A percentile compares a stretch with the other conserved stretches of the same genome.
phyloP scores from a whole-genome alignment of 2,888 invertebrate genomes.

The Tigriopus californicus region DNA sequence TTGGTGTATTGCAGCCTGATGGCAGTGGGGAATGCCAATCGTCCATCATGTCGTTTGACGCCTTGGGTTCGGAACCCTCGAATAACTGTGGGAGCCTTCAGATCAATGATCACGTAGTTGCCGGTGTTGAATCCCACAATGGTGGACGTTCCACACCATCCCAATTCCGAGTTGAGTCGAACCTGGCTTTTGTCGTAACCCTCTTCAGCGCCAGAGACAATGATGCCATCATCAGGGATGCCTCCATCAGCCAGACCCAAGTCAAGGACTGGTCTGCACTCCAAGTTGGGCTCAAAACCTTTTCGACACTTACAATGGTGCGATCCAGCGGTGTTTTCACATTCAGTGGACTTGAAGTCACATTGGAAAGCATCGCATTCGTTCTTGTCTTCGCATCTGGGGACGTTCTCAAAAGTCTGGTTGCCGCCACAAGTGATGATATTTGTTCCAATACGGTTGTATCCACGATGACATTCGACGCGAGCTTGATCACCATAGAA shows the following conservation, averaged over 20 bases:
- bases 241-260: conserved; percentile 70
- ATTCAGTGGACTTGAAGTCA: conserved; percentile 72
- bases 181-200: conserved; percentile 53
- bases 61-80: conserved; percentile 80
- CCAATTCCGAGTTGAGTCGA: conserved; percentile 53
- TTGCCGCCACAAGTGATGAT: conserved; percentile 66
- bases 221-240: conserved; percentile 71
- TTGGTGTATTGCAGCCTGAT: conserved; percentile 72
- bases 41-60: conserved; percentile 55
- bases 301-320: conserved; percentile 70
- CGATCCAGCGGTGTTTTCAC: conserved; percentile 60
- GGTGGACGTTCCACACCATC: conserved; percentile 73
- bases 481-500: conserved; percentile 74
- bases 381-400: conserved; percentile 76
- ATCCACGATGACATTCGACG: conserved; percentile 76
- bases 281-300: conserved; percentile 64
- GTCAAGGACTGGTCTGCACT: conserved; percentile 75
- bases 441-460: conserved; percentile 56
- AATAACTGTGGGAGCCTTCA: conserved; percentile 69
- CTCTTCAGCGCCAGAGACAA: conserved; percentile 57
- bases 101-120: conserved; percentile 70
- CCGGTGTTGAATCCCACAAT: conserved; percentile 46
- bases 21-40: conserved; percentile 67
- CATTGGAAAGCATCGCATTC: conserved; percentile 76
- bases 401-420: conserved; percentile 60